Evolutionary conservation across 1,140 invertebrate species (phyloP), one percentile per base, ranked within the genome.

Genomic region (Oryzaephilus surinamensis): DNA sequence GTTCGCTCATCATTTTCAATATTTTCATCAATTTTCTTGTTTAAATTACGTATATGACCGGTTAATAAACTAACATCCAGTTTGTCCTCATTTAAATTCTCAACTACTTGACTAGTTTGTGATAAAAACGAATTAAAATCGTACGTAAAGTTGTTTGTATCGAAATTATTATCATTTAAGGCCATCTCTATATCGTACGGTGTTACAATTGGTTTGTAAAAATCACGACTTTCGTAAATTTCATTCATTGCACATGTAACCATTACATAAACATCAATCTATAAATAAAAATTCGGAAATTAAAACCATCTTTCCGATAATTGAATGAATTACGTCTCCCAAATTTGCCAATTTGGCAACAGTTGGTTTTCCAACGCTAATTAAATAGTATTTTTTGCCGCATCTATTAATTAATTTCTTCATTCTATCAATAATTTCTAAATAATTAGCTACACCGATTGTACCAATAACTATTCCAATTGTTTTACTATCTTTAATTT

Each of bases 311-410:
- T 23, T 30, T 13, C 24, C 7, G 11, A 11, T 26, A 35, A 42
- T 16, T 37, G 24, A 40, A 17, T 23, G 27, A 51, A 45, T 60
- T 62, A 83, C 80, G 67, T 94, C 88, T 34, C 82, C 74, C 64
- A 94, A 90, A 66, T 97, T 97, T 0, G 90, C 90, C 37, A 97
- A 63, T 65, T 97, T 97, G 1, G 84, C 77, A 26, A 83, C 77
- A 71, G 91, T 96, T 11, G 90, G 79, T 65, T 92, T 92, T 2
- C 92, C 92, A 34, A 97, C 81, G 18, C 84, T 84, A 28, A 97
- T 76, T n/a, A 88, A 80, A 53, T 96, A 95, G 34, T 75, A 78
- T 54, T 88, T 91, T 57, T 92, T 92, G 0, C 80, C 80, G 23
- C 78, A 77, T 23, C 67, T 59, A 53, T 76, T 79, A 1, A 87